A percentile compares a stretch with the other conserved stretches of the same genome.
These are phyloP conservation scores for Porphyrio hochstetteri DNA, from an alignment of 2,113 vertebrate genomes.

Conservation along the genomic window DNA sequence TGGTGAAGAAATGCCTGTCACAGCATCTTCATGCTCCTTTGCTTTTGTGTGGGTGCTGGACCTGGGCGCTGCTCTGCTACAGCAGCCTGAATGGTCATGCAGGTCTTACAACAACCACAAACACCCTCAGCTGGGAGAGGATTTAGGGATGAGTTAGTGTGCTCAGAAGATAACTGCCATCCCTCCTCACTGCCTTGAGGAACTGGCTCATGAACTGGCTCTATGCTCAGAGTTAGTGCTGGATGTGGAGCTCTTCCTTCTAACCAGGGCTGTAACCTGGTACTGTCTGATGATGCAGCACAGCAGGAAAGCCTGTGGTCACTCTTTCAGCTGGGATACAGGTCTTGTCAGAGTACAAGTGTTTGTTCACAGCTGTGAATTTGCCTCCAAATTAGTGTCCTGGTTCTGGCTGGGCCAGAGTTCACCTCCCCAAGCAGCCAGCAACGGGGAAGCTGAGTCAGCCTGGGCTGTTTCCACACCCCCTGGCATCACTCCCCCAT, in stretches of 20 bases:
- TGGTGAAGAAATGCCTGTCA: neutral
- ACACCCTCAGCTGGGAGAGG: neutral
- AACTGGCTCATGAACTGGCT: neutral
- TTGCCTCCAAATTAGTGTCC: neutral
- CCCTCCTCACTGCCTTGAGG: neutral
- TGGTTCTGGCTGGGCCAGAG: no score
- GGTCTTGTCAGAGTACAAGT: neutral
- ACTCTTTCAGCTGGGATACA: accelerated
- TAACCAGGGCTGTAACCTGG: neutral
- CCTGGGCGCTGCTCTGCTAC: neutral
- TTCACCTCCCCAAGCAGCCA: no score
- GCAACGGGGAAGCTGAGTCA: no score
- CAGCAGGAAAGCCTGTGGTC: neutral
- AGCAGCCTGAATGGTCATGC: neutral
- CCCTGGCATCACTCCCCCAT: no score
- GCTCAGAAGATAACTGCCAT: neutral
- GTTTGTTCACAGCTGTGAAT: neutral
- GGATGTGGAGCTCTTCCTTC: neutral
- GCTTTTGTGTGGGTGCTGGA: neutral
- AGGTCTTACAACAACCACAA: neutral
- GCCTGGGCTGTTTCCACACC: no score
- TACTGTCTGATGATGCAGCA: neutral
- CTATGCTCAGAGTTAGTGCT: neutral
- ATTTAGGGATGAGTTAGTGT: neutral
- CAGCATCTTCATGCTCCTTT: neutral